Conservation (phyloP, 2,113 vertebrate species). For the Lophura nycthemera region DNA sequence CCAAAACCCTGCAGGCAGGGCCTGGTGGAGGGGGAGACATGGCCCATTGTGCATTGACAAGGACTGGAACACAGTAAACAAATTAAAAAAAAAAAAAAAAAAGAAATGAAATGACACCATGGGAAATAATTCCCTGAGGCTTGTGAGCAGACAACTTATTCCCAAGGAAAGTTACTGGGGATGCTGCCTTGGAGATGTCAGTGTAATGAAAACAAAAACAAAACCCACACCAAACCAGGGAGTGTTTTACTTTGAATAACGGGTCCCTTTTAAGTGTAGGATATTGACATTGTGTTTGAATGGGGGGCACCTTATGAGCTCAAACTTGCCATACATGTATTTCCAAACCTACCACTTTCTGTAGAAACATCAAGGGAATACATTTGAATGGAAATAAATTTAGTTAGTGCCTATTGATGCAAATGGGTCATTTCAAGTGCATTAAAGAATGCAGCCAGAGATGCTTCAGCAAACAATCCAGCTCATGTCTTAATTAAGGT, state of each 20-base stretch:
- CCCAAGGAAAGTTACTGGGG: constrained; percentile 50
- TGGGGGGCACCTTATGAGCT: constrained; percentile 37
- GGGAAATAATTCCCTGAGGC: constrained; percentile 34
- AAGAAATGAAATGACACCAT: constrained; percentile 56
- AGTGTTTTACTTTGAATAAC: constrained; percentile 44
- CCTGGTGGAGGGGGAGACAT: neutral
- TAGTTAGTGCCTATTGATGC: constrained; percentile 58
- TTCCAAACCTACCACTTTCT: constrained; percentile 61
- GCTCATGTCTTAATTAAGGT: constrained; percentile 71
- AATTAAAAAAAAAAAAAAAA: constrained; percentile 66
- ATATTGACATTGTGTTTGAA: constrained; percentile 66
- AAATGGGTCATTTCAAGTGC: constrained; percentile 65
- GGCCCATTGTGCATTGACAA: constrained; percentile 36
- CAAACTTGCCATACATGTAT: constrained; percentile 55
- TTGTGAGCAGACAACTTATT: constrained; percentile 30
- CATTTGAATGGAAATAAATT: constrained; percentile 66
- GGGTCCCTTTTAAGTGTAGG: constrained; percentile 53
- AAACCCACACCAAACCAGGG: neutral
- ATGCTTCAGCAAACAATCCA: constrained; percentile 64
- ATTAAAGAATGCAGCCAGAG: constrained; percentile 50
- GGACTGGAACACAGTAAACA: constrained; percentile 56
- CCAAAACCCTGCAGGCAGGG: neutral
- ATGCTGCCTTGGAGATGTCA: constrained; percentile 41
- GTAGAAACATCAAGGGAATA: constrained; percentile 68
- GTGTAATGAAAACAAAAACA: constrained; percentile 35